phyloP scores from a whole-genome alignment of 1,140 invertebrate genomes.

The Prorops nasuta region DNA sequence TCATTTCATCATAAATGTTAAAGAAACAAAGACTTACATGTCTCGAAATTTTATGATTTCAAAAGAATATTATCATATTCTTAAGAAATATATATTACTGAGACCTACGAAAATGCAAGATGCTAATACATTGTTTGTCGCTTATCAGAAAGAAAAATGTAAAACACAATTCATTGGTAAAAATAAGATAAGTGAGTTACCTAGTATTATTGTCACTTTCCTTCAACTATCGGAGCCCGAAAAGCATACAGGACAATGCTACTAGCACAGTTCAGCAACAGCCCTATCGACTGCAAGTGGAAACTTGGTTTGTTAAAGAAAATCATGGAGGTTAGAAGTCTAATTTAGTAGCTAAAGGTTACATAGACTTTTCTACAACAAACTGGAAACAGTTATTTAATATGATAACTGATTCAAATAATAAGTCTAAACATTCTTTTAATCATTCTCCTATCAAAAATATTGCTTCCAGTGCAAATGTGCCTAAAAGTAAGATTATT shows the following conservation, averaged over 20 bases:
- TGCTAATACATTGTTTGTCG: conserved; percentile 26
- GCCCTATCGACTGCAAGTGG: too few species aligned
- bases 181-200: conserved; percentile 19
- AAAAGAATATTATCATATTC: conserved; percentile 5
- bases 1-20: background rate
- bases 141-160: conserved; percentile 34
- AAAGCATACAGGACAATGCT: too few species aligned
- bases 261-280: too few species aligned
- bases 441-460: too few species aligned
- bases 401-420: too few species aligned
- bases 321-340: background rate
- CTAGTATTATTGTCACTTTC: conserved; percentile 14
- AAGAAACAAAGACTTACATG: conserved; percentile 9
- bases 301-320: too few species aligned
- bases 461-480: too few species aligned
- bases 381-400: too few species aligned
- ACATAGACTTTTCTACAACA: too few species aligned
- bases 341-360: background rate
- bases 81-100: conserved; percentile 15
- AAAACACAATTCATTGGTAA: conserved; percentile 14
- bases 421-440: too few species aligned
- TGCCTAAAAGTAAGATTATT: too few species aligned
- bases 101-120: conserved; percentile 10
- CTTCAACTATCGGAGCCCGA: background rate
- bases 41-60: conserved; percentile 5